Evolutionary conservation across 2,113 vertebrate genomes (phyloP), one percentile per base, ranked within the genome.

Genomic region (Prolemur simus): DNA sequence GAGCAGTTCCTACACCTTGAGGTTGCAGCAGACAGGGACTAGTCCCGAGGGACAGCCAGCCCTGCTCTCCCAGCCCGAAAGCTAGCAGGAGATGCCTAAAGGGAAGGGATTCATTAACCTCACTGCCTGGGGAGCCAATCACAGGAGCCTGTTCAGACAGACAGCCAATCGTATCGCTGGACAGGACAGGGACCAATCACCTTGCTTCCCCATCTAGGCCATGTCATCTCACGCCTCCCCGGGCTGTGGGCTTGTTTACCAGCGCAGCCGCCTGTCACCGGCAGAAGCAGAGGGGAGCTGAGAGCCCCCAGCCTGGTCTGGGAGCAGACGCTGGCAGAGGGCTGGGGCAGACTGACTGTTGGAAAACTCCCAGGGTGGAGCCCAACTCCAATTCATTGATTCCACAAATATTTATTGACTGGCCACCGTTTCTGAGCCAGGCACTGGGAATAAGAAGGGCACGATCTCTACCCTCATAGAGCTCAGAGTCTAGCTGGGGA

Each of bases 81-180:
- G 37, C 74, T 29, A 15, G 7, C 87, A 39, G 95, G 73, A 82
- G 49, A 21, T 0, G 23, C 78, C 73, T 74, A 49, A 42, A 66
- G 58, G n/a, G 80, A 89, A 87, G 42, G 32, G 39, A 42, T 49
- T 85, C 49, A 0, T 42, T 56, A 29, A 6, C 58, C 15, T 63
- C 5, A 0, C 47, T 58, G 56, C 42, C 71, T 17, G 52, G 49
- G 2, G 39, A 97, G 86, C 94, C 97, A 97, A 96, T 96, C 97
- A 71, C 83, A 58, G 78, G 34, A 76, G 18, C 15, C 39, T 3
- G 0, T 42, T 73, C 94, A 86, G 11, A 87, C 29, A 60, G 34
- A 8, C 23, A 93, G 56, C 96, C 97, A 97, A 92, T 97, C 25
- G 66, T 23, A 47, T 56, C 6, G 1, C 89, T 20, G 21, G 37